Evolutionary conservation across 2,797 vertebrate genomes (phyloP).

Genomic region (Lacerta bilineata): DNA sequence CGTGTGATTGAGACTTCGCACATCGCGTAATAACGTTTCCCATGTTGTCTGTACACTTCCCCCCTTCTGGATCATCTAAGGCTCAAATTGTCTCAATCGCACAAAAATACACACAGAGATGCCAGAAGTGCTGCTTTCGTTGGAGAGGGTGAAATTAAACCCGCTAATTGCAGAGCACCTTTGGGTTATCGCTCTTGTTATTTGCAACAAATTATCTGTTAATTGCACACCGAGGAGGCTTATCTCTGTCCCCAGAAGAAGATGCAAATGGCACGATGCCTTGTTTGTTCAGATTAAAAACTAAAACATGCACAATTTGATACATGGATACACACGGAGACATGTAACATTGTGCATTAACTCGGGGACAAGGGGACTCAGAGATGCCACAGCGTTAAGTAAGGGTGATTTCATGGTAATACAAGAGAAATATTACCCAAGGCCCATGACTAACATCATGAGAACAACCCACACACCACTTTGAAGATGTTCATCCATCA

Average conservation of each 20-base stretch:
- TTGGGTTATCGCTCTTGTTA: not conserved
- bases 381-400: not conserved
- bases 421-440: not conserved
- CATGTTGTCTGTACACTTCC: not conserved
- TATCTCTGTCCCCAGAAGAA: not conserved
- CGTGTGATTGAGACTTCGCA: not conserved
- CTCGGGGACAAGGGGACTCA: not conserved
- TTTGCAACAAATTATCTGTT: not conserved
- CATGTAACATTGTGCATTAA: not conserved
- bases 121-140: not conserved
- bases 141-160: not conserved
- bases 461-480: too few species aligned
- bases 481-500: too few species aligned
- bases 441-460: too few species aligned
- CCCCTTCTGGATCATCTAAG: not conserved
- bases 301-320: not conserved
- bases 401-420: too few species aligned
- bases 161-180: not conserved
- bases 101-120: not conserved
- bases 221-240: fast-evolving
- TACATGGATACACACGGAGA: not conserved
- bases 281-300: not conserved
- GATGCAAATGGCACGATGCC: not conserved
- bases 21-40: not conserved
- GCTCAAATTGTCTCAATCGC: not conserved